Evolutionary conservation across 2,113 vertebrate species (phyloP).

Genomic region (Poeciliopsis occidentalis): DNA sequence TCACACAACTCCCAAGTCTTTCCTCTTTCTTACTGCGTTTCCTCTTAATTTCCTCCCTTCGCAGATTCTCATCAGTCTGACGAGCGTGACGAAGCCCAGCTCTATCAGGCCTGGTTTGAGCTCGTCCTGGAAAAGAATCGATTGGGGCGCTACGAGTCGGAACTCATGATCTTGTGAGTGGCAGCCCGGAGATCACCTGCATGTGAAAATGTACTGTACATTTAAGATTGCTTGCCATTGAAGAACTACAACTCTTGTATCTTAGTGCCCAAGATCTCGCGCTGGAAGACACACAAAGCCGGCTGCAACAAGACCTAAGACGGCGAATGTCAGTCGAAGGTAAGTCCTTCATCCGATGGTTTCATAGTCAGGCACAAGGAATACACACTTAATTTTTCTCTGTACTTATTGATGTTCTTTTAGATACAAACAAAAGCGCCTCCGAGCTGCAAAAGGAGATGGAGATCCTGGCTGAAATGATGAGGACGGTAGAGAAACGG

Average conservation of each 20-base stretch:
- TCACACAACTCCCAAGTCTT: background rate
- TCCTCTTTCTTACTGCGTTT: background rate
- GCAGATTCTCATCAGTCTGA: constrained; percentile 47
- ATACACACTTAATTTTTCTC: background rate
- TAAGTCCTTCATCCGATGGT: constrained; percentile 56
- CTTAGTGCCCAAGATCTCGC: constrained; percentile 91
- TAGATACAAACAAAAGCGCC: constrained; percentile 85
- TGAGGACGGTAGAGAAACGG: constrained; percentile 88
- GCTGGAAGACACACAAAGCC: constrained; percentile 90
- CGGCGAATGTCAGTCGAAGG: constrained; percentile 85
- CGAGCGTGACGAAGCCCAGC: constrained; percentile 81
- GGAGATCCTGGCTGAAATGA: constrained; percentile 84
- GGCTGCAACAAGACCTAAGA: constrained; percentile 85
- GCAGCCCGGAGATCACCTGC: no score
- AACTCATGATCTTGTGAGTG: constrained; percentile 86
- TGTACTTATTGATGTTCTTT: background rate
- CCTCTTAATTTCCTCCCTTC: background rate
- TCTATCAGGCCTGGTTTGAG: constrained; percentile 92
- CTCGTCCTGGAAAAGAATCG: constrained; percentile 95
- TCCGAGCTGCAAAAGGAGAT: constrained; percentile 82
- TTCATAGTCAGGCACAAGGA: background rate
- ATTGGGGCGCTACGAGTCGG: constrained; percentile 90
- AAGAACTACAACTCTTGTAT: constrained; percentile 3
- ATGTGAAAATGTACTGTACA: background rate
- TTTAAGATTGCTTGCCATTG: background rate